phyloP scores from a whole-genome alignment of 2,113 vertebrate genomes.

The Dromaius novaehollandiae region DNA sequence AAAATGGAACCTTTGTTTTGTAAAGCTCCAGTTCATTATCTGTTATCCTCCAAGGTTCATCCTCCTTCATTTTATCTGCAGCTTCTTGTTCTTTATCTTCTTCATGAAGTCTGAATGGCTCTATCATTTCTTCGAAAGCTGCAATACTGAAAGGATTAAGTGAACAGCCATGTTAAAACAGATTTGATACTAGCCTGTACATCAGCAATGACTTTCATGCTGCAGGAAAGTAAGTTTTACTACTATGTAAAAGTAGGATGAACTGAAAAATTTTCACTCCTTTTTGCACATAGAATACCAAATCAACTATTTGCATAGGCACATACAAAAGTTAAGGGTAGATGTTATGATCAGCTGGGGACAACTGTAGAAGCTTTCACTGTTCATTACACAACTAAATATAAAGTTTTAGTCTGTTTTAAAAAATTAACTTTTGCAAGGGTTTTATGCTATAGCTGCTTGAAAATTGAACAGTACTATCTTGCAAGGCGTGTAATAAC shows the following conservation, averaged over 20 bases:
- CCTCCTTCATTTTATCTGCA: conserved; percentile 93
- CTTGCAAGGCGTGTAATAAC: background rate
- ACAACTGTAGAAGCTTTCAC: background rate
- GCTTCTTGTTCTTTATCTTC: conserved; percentile 96
- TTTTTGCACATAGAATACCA: background rate
- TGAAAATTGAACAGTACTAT: background rate
- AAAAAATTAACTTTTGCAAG: background rate
- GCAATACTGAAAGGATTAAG: conserved; percentile 74
- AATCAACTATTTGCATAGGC: rapidly evolving
- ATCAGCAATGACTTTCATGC: background rate
- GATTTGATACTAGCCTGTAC: rapidly evolving
- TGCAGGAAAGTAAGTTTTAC: background rate
- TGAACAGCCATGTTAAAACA: background rate
- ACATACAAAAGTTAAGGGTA: background rate
- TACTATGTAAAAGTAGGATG: background rate
- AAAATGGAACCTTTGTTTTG: conserved; percentile 88
- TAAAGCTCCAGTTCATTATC: conserved; percentile 97
- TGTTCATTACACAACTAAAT: background rate
- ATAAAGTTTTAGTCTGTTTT: background rate
- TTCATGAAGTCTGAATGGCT: conserved; percentile 93
- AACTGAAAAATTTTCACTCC: background rate
- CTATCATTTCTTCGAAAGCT: conserved; percentile 94
- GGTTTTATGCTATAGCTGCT: background rate
- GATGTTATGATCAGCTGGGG: background rate
- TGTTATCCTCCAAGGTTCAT: conserved; percentile 97